Evolutionary conservation across 1,140 invertebrate species (phyloP).

Genomic region (Drosophila nebulosa): DNA sequence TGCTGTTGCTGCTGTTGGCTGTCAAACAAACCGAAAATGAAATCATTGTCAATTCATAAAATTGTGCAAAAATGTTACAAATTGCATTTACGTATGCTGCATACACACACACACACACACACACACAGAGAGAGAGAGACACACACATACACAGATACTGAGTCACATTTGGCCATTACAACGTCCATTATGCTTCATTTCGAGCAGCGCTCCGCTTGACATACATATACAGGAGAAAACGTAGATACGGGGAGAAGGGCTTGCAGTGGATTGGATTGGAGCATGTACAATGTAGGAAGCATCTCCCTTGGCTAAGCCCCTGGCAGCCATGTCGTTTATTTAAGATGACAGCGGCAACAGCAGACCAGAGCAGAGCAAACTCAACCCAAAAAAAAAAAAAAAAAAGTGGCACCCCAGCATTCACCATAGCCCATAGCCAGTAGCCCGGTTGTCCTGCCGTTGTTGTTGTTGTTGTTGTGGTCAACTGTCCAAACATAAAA

Average conservation of each 20-base stretch:
- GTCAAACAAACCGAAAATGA: conserved; percentile 75
- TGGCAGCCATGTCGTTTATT: conserved; percentile 71
- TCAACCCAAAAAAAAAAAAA: not conserved
- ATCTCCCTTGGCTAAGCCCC: conserved; percentile 47
- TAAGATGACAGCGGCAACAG: conserved; percentile 68
- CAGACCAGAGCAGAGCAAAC: not conserved
- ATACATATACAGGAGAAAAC: conserved; percentile 28
- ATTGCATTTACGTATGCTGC: conserved; percentile 75
- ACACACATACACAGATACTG: conserved; percentile 10
- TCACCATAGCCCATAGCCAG: not conserved
- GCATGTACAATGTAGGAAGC: not conserved
- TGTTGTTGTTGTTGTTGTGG: conserved; percentile 27
- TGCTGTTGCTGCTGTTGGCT: conserved; percentile 33
- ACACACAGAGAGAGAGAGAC: not conserved
- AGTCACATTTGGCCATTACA: conserved; percentile 52
- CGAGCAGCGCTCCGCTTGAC: conserved; percentile 58
- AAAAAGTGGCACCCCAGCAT: not conserved
- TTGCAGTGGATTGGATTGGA: not conserved
- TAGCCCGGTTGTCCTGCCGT: not conserved
- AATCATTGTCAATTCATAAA: conserved; percentile 79
- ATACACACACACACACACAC: conserved; percentile 22
- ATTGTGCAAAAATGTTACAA: conserved; percentile 71
- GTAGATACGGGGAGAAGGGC: not conserved
- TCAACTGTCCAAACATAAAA: conserved; percentile 68
- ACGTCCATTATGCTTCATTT: conserved; percentile 70